These are phyloP conservation scores for Leptinotarsa juncta DNA, from an alignment of 2,888 invertebrate species.

Conservation along the genomic window DNA sequence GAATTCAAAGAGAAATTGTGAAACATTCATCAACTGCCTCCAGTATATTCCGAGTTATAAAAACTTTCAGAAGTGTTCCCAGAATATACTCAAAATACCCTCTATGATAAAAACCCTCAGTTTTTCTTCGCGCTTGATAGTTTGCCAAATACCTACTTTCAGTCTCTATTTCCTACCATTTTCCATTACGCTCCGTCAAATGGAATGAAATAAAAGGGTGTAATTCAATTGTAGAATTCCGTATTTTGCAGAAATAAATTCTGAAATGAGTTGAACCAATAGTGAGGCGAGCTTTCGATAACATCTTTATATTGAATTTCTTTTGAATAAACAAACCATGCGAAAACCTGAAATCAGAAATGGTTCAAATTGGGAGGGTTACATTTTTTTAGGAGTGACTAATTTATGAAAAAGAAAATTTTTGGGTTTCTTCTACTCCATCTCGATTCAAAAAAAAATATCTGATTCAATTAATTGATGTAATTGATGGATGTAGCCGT, in stretches of 20 bases:
- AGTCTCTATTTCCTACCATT: neutral
- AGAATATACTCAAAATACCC: neutral
- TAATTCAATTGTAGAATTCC: neutral
- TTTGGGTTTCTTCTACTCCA: too few species aligned
- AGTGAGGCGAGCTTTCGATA: neutral
- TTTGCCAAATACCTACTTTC: neutral
- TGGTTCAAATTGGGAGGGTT: too few species aligned
- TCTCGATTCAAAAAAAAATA: too few species aligned
- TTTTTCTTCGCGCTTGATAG: neutral
- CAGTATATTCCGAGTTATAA: too few species aligned
- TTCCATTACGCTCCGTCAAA: neutral
- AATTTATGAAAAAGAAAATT: too few species aligned
- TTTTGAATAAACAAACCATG: too few species aligned
- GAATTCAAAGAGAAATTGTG: too few species aligned
- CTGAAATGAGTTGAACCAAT: neutral
- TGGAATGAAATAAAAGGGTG: neutral
- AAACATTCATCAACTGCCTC: too few species aligned
- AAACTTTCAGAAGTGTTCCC: neutral
- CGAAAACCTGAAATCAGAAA: too few species aligned
- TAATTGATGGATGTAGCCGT: too few species aligned
- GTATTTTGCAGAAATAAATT: neutral
- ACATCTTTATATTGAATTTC: neutral
- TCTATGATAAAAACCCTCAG: neutral
- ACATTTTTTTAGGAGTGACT: too few species aligned
- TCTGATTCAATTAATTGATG: too few species aligned